Evolutionary conservation across 2,113 vertebrate genomes (phyloP), one percentile per base, ranked within the genome.

Genomic region (Polypterus senegalus): DNA sequence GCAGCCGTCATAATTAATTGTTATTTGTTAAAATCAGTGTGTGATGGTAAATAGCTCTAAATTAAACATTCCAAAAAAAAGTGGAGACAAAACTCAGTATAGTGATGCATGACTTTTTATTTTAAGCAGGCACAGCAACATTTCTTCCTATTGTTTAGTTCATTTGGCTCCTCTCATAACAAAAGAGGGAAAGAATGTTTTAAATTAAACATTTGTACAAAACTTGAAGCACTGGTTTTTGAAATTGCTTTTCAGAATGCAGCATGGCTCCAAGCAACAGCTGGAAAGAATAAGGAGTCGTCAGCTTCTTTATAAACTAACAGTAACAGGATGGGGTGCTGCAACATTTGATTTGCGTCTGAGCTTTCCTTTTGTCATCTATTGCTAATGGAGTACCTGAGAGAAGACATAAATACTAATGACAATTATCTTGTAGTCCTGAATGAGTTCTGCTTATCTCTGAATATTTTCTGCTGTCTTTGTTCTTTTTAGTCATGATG

Each of bases 281-380:
- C 82, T 78, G 80, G 79, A 80, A 79, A 70, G 73, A 74, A 78
- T 80, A 76, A 74, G 71, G 65, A 53, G 71, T 70, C 60, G 72
- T 51, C 67, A 67, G 72, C 66, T 71, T 71, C 71, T 63, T 72
- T 76, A 75, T 79, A 67, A 66, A 67, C 69, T 70, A 55, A 62
- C 1, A 9, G 45, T 45, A 49, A 64, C 55, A 9, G 72, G 55
- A 27, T 47, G 0, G 47, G 58, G 55, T 46, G 58, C 61, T 5
- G 49, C 47, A 5, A 63, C 49, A 56, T n/a, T 61, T 65, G 61
- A n/a, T 46, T 27, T 27, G 27, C 27, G 27, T 27, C 64, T 27
- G 56, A 10, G 8, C 48, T 46, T 44, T 10, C 11, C 47, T 9
- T 49, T n/a, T 58, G 45, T 47, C 60, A 57, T 10, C 47, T 46